Evolutionary conservation across 1,140 invertebrate genomes (phyloP), one percentile per base, ranked within the genome.

Genomic region (Aphelenchoides fujianensis): DNA sequence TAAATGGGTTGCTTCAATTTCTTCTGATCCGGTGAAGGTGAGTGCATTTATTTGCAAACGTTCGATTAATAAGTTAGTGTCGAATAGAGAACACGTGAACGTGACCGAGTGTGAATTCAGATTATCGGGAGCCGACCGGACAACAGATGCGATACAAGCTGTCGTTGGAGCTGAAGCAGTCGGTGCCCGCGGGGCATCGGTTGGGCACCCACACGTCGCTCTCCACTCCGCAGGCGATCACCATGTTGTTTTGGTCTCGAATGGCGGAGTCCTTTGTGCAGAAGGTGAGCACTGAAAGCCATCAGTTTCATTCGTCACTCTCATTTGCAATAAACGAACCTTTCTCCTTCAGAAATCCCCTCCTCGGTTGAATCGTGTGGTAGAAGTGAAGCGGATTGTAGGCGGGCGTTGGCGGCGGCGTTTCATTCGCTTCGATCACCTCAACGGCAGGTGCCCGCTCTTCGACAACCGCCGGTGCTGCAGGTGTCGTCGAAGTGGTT

Each of bases 191-290:
- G 3, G 80, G 80, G 48, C 80, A 81, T 16, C 81, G 79, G 19
- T 23, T 68, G n/a, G 80, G 80, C 5, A 57, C 41, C 80, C 80
- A 81, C n/a, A 81, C 69, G n/a, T 80, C 80, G 30, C 62, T 68
- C 28, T 82, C 80, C 7, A 53, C 52, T 7, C 80, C 80, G 68
- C 80, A 81, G 16, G 80, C 80, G 41, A 81, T 76, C 16, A 82
- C 68, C 68, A 81, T 69, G 54, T 81, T 74, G 16, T 78, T 77
- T 59, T 61, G 31, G 61, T 81, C 80, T 41, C 79, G 73, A 37
- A 82, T 77, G 19, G 80, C 80, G n/a, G 57, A 70, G 16, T 81
- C 79, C 72, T 81, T 79, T 69, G 78, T 70, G 64, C 78, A 79
- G 41, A 79, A 79, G 19, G 78, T 79, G 2, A 79, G 68, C 16